Evolutionary conservation across 2,113 vertebrate species (phyloP).

Genomic region (Xiphophorus maculatus): DNA sequence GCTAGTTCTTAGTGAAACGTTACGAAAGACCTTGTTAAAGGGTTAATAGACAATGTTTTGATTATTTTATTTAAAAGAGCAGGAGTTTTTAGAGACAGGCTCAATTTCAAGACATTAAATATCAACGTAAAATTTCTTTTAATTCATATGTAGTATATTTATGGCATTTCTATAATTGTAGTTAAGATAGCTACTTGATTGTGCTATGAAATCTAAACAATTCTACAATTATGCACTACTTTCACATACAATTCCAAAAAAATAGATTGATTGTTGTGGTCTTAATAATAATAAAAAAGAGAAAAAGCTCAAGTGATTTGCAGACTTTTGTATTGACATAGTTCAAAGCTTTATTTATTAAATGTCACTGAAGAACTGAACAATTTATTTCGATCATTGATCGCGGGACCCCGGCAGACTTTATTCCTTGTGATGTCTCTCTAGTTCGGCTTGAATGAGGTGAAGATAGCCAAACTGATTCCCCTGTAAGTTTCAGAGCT

Average conservation of each 20-base stretch:
- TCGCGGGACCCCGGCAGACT: background rate
- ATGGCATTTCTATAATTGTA: no score
- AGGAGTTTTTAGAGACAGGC: no score
- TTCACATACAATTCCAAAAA: background rate
- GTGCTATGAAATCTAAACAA: no score
- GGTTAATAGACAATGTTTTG: no score
- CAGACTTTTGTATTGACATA: background rate
- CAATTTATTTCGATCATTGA: background rate
- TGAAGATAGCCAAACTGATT: conserved; percentile 32
- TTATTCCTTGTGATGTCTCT: background rate
- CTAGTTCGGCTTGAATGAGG: conserved; percentile 22
- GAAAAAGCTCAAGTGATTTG: background rate
- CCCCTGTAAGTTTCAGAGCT: conserved; percentile 21
- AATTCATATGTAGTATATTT: no score
- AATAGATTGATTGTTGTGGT: background rate
- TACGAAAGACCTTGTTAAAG: no score
- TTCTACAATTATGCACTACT: background rate
- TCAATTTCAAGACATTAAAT: no score
- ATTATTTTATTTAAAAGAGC: no score
- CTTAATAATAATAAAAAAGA: background rate
- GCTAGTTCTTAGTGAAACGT: no score
- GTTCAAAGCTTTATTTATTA: background rate
- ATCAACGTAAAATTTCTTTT: no score
- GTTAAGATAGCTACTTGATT: no score
- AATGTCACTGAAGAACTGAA: background rate